Evolutionary conservation across 2,797 vertebrate genomes (phyloP).

Genomic region (Melanotaenia maccullochi): DNA sequence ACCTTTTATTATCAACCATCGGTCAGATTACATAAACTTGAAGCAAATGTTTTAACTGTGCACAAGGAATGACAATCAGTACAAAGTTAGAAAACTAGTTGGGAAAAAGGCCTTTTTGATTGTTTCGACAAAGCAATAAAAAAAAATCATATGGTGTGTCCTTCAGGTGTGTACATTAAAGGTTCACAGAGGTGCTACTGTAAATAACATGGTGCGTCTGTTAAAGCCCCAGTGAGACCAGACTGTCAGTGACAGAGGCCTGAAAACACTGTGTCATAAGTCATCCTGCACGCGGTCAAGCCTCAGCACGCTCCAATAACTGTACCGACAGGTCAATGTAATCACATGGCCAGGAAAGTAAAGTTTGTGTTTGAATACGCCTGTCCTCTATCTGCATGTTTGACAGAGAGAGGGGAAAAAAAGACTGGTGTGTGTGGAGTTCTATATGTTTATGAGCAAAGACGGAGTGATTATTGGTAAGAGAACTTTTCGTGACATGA

Average conservation of each 20-base stretch:
- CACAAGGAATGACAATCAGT: conserved; percentile 36
- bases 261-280: conserved; percentile 61
- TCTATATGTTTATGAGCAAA: conserved; percentile 37
- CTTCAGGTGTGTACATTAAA: conserved; percentile 53
- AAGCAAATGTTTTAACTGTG: conserved; percentile 44
- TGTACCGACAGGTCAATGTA: conserved; percentile 45
- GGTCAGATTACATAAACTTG: conserved; percentile 53
- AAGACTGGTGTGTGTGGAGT: background rate
- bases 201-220: conserved; percentile 55
- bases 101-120: conserved; percentile 7
- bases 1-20: conserved; percentile 55
- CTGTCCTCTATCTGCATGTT: conserved; percentile 13
- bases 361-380: conserved; percentile 34
- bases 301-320: conserved; percentile 49
- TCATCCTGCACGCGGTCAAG: conserved; percentile 58
- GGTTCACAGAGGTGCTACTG: conserved; percentile 38
- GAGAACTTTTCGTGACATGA: conserved; percentile 58
- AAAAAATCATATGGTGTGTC: conserved; percentile 37
- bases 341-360: conserved; percentile 38
- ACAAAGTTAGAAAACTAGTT: conserved; percentile 10
- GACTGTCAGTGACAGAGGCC: conserved; percentile 48
- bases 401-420: conserved; percentile 12
- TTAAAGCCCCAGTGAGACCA: conserved; percentile 39
- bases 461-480: conserved; percentile 50
- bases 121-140: conserved; percentile 50